Conservation (phyloP, 2,797 vertebrate genomes). For the Melanotaenia boesemani region DNA sequence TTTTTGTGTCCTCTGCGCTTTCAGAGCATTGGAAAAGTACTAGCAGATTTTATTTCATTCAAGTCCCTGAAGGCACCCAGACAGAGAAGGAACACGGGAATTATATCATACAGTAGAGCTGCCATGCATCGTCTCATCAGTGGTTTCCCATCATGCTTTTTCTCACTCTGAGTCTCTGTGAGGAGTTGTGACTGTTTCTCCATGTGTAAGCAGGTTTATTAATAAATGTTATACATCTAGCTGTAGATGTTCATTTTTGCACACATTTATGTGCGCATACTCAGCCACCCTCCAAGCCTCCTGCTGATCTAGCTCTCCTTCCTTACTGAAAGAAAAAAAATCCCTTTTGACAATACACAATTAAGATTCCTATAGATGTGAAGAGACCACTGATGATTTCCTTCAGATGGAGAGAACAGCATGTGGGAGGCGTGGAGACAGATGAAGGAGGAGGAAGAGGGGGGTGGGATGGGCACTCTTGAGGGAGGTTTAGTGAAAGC, state of each 20-base stretch:
- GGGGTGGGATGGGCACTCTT: conserved; percentile 33
- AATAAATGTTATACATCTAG: not conserved
- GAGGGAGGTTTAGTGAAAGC: conserved; percentile 65
- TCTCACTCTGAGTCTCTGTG: not conserved
- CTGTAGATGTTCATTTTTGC: conserved; percentile 9
- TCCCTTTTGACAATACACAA: conserved; percentile 66
- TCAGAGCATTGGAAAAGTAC: conserved; percentile 28
- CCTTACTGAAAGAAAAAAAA: conserved; percentile 30
- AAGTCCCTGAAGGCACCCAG: conserved; percentile 12
- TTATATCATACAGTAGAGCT: conserved; percentile 36
- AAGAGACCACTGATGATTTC: conserved; percentile 67
- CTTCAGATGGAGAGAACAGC: conserved; percentile 29
- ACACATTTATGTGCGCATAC: not conserved
- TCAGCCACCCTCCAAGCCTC: conserved; percentile 14
- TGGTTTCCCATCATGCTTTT: conserved; percentile 11
- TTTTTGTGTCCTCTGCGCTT: conserved; percentile 29
- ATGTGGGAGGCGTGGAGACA: conserved; percentile 29
- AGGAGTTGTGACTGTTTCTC: not conserved
- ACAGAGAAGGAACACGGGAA: conserved; percentile 17
- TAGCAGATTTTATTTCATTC: conserved; percentile 37
- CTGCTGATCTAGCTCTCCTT: conserved; percentile 48
- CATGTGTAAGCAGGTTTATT: not conserved
- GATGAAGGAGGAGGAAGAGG: conserved; percentile 7
- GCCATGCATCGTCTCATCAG: conserved; percentile 30
- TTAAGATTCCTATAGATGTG: conserved; percentile 70